A percentile compares a stretch with the other conserved stretches of the same genome.
Conservation (phyloP, 2,888 invertebrate genomes). For the Phaedon cochleariae region DNA sequence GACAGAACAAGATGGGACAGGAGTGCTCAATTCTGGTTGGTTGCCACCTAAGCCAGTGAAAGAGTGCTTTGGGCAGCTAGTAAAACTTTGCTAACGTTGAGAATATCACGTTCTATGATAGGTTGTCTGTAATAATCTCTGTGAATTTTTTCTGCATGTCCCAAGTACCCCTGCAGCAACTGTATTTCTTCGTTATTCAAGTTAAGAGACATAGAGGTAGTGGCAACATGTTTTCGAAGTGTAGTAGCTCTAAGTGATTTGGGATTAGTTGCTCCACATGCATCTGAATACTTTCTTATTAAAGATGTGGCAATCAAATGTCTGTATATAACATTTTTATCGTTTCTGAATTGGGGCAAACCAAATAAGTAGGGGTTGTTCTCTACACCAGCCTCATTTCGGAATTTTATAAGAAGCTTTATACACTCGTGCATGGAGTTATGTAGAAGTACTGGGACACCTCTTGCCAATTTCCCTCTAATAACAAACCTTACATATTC, state of each 20-base stretch:
- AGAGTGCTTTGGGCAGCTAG: neutral
- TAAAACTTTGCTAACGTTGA: neutral
- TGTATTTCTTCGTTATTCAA: constrained; percentile 6
- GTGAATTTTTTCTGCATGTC: too few species aligned
- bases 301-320: neutral
- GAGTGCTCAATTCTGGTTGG: too few species aligned
- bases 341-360: constrained; percentile 1
- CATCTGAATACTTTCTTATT: constrained; percentile 4
- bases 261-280: constrained; percentile 10
- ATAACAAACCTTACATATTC: constrained; percentile 6
- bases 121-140: neutral
- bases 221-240: constrained; percentile 11
- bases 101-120: neutral
- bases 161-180: neutral
- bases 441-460: too few species aligned
- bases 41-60: too few species aligned
- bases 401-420: neutral
- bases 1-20: too few species aligned
- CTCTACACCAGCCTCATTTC: neutral
- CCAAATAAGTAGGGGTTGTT: constrained; percentile 18
- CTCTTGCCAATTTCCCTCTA: too few species aligned
- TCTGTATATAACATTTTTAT: neutral
- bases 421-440: too few species aligned
- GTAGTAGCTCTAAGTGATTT: neutral
- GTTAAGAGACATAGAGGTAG: neutral